Conservation (phyloP, 2,113 vertebrate species). For the Casuarius casuarius region DNA sequence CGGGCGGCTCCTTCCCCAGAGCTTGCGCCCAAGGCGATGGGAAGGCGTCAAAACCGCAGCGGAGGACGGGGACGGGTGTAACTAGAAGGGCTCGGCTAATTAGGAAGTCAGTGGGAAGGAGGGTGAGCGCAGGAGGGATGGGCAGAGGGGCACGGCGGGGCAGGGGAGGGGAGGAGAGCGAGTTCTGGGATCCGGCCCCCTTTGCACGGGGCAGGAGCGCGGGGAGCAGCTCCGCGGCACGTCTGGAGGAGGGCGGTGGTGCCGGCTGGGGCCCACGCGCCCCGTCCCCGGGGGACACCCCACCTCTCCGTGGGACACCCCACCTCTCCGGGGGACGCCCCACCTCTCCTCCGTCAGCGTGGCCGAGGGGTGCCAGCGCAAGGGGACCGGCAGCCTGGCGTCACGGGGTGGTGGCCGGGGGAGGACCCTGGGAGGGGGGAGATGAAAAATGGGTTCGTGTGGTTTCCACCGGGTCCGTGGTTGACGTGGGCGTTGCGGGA, state of each 20-base stretch:
- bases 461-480: accelerated
- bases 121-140: not conserved
- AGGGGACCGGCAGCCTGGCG: not conserved
- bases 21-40: too few species aligned
- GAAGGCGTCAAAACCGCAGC: too few species aligned
- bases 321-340: not conserved
- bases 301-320: not conserved
- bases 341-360: accelerated
- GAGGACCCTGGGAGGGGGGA: not conserved
- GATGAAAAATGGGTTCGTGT: too few species aligned
- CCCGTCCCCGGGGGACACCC: not conserved
- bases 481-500: accelerated
- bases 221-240: not conserved
- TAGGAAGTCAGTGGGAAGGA: not conserved
- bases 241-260: not conserved
- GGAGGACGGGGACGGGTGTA: not conserved
- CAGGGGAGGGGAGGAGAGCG: not conserved
- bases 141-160: not conserved
- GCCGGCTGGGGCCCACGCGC: accelerated
- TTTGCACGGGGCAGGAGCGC: not conserved
- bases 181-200: not conserved
- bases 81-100: not conserved
- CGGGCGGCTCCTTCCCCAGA: too few species aligned
- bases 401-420: accelerated
- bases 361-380: not conserved